These are phyloP conservation scores for Amblyjoppa fuscipennis DNA, from an alignment of 2,888 invertebrate genomes.

Conservation along the genomic window DNA sequence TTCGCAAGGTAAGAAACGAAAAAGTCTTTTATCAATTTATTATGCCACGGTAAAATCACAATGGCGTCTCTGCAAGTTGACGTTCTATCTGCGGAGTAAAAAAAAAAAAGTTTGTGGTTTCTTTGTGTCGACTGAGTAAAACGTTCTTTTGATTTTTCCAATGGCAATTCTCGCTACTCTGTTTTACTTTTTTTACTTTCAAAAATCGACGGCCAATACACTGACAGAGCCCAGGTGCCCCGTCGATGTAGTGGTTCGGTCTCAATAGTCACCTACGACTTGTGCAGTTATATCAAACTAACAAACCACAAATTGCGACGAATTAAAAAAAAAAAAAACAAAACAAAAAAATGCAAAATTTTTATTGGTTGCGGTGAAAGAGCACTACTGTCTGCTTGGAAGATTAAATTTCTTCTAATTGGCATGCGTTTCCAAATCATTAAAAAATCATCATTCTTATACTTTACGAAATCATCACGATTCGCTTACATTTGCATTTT, in stretches of 20 bases:
- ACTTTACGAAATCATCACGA: conserved; percentile 77
- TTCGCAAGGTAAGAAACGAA: conserved; percentile 90
- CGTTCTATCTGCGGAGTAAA: background rate
- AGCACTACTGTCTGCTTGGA: conserved; percentile 84
- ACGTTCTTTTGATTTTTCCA: conserved; percentile 86
- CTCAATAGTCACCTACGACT: conserved; percentile 79
- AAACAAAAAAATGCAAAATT: conserved; percentile 72
- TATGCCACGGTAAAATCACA: conserved; percentile 9
- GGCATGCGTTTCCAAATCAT: conserved; percentile 84
- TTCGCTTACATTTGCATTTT: conserved; percentile 71
- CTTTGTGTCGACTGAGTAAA: conserved; percentile 46
- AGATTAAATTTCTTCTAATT: conserved; percentile 84
- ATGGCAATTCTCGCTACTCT: conserved; percentile 82
- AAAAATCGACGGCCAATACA: conserved; percentile 79
- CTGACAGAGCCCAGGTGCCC: conserved; percentile 76
- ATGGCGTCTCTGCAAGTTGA: conserved; percentile 1
- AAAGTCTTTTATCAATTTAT: conserved; percentile 22
- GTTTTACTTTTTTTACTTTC: conserved; percentile 76
- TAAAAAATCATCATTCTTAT: conserved; percentile 73
- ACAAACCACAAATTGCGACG: conserved; percentile 78
- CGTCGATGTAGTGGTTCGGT: conserved; percentile 80
- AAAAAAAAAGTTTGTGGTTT: conserved; percentile 39
- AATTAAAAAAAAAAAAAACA: conserved; percentile 55
- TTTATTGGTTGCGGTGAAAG: conserved; percentile 84
- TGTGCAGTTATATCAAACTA: conserved; percentile 85